Conservation (phyloP, 2,888 invertebrate genomes). For the Calameuta idolon region DNA sequence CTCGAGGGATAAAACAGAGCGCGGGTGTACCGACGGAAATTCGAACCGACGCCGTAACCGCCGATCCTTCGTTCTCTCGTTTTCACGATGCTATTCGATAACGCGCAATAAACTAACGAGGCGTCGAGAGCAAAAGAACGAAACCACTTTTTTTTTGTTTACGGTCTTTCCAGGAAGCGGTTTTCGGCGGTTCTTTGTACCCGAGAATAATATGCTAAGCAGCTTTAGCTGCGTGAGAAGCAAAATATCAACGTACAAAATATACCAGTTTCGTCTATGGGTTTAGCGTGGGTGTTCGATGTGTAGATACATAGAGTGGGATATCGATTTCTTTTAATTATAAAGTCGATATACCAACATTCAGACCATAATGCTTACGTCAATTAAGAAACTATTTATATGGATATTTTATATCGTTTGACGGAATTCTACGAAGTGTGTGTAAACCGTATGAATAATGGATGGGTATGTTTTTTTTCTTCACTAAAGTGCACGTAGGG, state of each 20-base stretch:
- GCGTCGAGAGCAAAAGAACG: neutral
- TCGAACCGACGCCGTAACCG: neutral
- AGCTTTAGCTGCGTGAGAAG: constrained; percentile 24
- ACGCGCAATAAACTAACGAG: neutral
- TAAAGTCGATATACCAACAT: neutral
- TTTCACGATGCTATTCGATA: neutral
- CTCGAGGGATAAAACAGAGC: neutral
- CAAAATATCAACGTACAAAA: neutral
- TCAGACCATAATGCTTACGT: neutral
- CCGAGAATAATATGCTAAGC: constrained; percentile 33
- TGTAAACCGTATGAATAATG: neutral
- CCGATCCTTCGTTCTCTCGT: neutral
- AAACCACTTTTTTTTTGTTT: neutral
- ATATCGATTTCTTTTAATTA: neutral
- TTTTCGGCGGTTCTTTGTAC: constrained; percentile 25
- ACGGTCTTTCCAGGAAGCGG: constrained; percentile 29
- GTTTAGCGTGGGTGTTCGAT: neutral
- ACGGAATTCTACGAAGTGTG: neutral
- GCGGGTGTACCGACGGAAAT: neutral
- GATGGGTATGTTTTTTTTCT: neutral
- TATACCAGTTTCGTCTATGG: neutral
- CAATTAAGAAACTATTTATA: neutral
- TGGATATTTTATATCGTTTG: neutral
- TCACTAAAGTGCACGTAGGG: neutral
- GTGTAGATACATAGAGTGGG: neutral